Percentiles rank a stretch among this genome's conserved stretches.
phyloP scores from a whole-genome alignment of 2,113 vertebrate genomes.

The Scophthalmus maximus region DNA sequence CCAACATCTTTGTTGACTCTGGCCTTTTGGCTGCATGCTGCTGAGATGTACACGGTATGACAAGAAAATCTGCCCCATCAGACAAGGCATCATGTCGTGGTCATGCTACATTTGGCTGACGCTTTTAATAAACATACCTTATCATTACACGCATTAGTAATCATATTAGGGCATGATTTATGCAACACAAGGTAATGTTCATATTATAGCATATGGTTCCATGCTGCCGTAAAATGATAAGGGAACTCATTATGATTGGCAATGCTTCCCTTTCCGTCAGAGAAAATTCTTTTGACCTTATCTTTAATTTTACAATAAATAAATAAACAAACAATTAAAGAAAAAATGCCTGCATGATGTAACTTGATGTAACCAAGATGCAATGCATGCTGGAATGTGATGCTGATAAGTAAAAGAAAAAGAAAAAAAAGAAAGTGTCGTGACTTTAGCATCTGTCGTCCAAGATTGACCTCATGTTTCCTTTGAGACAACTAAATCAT shows the following conservation, averaged over 20 bases:
- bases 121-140: constrained; percentile 21
- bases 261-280: constrained; percentile 14
- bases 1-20: constrained; percentile 46
- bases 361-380: neutral
- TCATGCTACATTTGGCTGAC: constrained; percentile 19
- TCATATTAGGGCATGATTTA: neutral
- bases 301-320: constrained; percentile 3
- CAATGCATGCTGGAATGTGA: neutral
- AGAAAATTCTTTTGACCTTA: constrained; percentile 11
- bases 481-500: too few species aligned
- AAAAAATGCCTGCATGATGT: neutral
- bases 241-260: neutral
- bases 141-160: constrained; percentile 6
- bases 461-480: too few species aligned
- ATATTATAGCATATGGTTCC: neutral
- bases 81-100: neutral
- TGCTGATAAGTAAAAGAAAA: neutral
- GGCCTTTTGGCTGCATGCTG: constrained; percentile 17
- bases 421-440: too few species aligned
- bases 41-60: constrained; percentile 1
- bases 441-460: too few species aligned
- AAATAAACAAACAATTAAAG: neutral
- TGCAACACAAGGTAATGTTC: constrained; percentile 12
- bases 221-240: constrained; percentile 6
- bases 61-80: constrained; percentile 7